These are phyloP conservation scores for Tetragnatha versicolor DNA, from an alignment of 1,140 invertebrate species.

Conservation along the genomic window DNA sequence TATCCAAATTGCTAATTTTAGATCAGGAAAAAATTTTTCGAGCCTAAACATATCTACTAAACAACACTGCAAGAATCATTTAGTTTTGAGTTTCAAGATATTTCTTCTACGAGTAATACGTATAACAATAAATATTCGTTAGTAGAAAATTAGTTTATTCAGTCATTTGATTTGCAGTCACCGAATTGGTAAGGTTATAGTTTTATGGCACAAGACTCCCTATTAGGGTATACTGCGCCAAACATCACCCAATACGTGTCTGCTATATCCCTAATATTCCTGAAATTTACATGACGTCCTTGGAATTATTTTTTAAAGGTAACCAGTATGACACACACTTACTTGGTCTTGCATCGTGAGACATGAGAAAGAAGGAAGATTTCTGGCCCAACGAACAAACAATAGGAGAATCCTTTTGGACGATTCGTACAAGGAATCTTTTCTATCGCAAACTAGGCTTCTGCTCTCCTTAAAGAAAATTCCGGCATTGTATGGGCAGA, in stretches of 20 bases:
- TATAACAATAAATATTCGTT: too few species aligned
- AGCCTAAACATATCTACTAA: too few species aligned
- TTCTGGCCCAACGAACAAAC: conserved; percentile 9
- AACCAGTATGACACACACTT: neutral
- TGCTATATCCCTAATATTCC: neutral
- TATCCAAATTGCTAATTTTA: too few species aligned
- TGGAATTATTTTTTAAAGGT: neutral
- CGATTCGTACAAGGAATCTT: neutral
- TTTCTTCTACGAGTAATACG: too few species aligned
- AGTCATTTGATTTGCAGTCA: neutral
- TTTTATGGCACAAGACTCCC: neutral
- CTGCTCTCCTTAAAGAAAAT: neutral
- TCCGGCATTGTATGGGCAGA: neutral
- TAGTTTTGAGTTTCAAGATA: too few species aligned
- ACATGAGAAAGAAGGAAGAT: conserved; percentile 3
- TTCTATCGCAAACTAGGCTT: neutral
- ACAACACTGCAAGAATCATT: too few species aligned
- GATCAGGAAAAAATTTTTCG: too few species aligned
- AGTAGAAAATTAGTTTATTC: too few species aligned
- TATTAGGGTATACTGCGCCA: neutral
- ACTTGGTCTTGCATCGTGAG: conserved; percentile 17
- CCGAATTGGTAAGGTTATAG: neutral
- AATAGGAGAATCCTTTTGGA: conserved; percentile 21
- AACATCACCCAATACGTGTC: neutral
- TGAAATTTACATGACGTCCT: neutral